Percentiles rank a stretch among this genome's conserved stretches.
Conservation (phyloP, 2,888 invertebrate genomes). For the Epinotia demarniana region DNA sequence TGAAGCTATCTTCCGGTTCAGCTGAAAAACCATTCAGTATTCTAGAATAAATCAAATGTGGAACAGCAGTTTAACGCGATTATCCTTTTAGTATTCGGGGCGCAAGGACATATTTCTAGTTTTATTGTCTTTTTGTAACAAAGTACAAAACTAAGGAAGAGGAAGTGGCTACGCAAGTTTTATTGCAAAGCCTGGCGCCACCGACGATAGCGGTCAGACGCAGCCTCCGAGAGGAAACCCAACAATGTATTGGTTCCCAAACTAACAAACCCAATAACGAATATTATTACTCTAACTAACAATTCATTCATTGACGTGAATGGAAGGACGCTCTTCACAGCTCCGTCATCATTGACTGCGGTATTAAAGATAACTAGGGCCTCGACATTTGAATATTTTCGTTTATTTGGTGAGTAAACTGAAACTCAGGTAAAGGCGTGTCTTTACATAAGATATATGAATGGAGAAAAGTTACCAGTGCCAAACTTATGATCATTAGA, state of each 20-base stretch:
- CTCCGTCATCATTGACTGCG: slow-evolving; percentile 28
- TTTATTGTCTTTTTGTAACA: slow-evolving; percentile 29
- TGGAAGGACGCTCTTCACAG: slow-evolving; percentile 29
- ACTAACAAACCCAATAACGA: slow-evolving; percentile 66
- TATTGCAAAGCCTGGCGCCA: slow-evolving; percentile 60
- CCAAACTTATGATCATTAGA: not conserved
- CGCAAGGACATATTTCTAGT: not conserved
- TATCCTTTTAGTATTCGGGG: not conserved
- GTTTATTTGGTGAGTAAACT: slow-evolving; percentile 33
- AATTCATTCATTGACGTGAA: slow-evolving; percentile 59
- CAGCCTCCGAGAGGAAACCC: slow-evolving; percentile 10
- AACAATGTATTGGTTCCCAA: slow-evolving; percentile 48
- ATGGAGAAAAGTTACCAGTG: not conserved
- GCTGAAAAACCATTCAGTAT: not conserved
- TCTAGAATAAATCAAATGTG: not conserved
- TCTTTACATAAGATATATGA: not conserved
- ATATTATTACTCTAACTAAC: slow-evolving; percentile 50
- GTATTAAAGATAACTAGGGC: slow-evolving; percentile 22
- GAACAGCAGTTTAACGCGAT: not conserved
- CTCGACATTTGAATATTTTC: slow-evolving; percentile 28
- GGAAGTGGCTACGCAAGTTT: slow-evolving; percentile 45
- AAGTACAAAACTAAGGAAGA: slow-evolving; percentile 22
- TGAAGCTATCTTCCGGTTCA: not conserved
- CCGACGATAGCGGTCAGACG: slow-evolving; percentile 51
- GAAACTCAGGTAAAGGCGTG: slow-evolving; percentile 12